A percentile compares a stretch with the other conserved stretches of the same genome.
Evolutionary conservation across 1,140 invertebrate species (phyloP).

Genomic region (Mya arenaria): DNA sequence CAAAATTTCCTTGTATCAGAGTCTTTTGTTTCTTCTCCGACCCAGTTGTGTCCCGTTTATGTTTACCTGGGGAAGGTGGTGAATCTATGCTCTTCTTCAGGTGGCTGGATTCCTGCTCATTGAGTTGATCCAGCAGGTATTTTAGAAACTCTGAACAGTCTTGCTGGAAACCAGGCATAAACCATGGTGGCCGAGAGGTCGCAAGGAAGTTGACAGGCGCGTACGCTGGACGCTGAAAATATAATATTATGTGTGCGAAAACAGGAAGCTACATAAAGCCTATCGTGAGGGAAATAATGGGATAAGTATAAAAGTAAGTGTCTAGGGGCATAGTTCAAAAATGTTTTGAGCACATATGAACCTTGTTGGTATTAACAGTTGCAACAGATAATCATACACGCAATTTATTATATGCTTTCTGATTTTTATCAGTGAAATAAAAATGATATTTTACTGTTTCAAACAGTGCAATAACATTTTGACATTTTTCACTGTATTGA

Average conservation of each 20-base stretch:
- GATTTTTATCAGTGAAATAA: too few relatives aligned
- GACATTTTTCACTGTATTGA: too few relatives aligned
- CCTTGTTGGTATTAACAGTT: too few relatives aligned
- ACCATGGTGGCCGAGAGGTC: conserved; percentile 88
- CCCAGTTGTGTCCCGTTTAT: not conserved
- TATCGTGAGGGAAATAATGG: not conserved
- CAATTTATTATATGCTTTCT: too few relatives aligned
- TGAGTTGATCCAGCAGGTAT: conserved; percentile 87
- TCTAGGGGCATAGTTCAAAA: too few relatives aligned
- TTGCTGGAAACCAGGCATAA: conserved; percentile 89
- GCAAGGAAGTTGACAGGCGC: conserved; percentile 87
- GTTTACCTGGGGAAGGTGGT: not conserved
- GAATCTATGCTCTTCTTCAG: not conserved
- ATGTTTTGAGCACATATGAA: too few relatives aligned
- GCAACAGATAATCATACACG: too few relatives aligned
- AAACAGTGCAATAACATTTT: too few relatives aligned
- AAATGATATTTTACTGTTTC: too few relatives aligned
- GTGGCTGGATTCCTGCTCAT: conserved; percentile 85
- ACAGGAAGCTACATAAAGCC: not conserved
- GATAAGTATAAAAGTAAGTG: too few relatives aligned
- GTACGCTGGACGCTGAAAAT: conserved; percentile 80
- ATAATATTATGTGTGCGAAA: not conserved
- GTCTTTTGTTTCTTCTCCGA: conserved; percentile 55
- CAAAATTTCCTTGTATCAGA: conserved; percentile 87
- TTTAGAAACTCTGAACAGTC: conserved; percentile 94